Conservation (phyloP, 2,113 vertebrate genomes). For the Gobiocypris rarus region DNA sequence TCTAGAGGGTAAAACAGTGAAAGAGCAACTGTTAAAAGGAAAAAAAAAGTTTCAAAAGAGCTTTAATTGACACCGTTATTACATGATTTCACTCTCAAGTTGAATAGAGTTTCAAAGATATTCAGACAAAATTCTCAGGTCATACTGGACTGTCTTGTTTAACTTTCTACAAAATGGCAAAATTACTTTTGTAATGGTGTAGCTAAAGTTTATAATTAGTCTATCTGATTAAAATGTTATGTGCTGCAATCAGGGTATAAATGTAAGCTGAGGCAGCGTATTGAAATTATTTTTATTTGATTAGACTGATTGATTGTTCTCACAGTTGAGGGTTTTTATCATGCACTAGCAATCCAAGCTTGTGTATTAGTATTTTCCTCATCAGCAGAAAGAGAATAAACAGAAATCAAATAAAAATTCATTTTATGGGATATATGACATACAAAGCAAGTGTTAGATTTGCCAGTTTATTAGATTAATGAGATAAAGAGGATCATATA, state of each 20-base stretch:
- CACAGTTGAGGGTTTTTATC: constrained; percentile 68
- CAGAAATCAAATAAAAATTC: constrained; percentile 85
- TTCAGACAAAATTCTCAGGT: background rate
- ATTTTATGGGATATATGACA: constrained; percentile 69
- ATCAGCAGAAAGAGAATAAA: constrained; percentile 84
- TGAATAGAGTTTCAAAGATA: background rate
- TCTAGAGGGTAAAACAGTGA: background rate
- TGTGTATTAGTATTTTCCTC: constrained; percentile 80
- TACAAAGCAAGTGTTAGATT: constrained; percentile 70
- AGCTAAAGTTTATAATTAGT: constrained; percentile 42
- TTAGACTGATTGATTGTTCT: constrained; percentile 81
- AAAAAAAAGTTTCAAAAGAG: background rate
- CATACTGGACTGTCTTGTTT: background rate
- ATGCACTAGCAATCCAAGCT: constrained; percentile 76
- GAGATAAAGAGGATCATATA: constrained; percentile 76
- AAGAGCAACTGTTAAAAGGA: background rate
- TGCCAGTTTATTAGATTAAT: constrained; percentile 77
- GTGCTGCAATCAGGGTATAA: constrained; percentile 62
- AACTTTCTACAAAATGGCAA: background rate
- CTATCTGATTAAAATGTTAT: constrained; percentile 65
- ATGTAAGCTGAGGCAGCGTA: constrained; percentile 66
- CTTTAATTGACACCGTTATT: background rate
- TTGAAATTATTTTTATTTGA: constrained; percentile 79
- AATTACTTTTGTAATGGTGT: constrained; percentile 20
- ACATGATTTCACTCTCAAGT: background rate